phyloP scores from a whole-genome alignment of 2,797 vertebrate species.

The Margarornis squamiger region DNA sequence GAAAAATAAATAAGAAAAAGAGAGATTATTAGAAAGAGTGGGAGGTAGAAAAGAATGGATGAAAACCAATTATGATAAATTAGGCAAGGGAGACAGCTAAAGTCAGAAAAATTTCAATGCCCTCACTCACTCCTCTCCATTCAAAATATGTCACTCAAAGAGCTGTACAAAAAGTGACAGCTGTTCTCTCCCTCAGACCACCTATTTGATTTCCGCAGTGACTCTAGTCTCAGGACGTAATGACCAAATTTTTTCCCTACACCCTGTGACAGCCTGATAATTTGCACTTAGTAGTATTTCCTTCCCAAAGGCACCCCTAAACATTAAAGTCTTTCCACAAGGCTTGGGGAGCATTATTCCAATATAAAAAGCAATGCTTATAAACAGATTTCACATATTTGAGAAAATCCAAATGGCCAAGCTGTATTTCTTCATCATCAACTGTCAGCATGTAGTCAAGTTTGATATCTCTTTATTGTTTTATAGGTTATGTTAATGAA shows the following conservation, averaged over 20 bases:
- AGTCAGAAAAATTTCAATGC: slow-evolving; percentile 34
- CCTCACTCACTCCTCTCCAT: neutral
- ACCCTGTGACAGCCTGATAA: neutral
- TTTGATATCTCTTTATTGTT: neutral
- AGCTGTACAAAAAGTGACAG: neutral
- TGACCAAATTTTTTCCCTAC: neutral
- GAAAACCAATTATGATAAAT: neutral
- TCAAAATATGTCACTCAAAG: slow-evolving; percentile 43
- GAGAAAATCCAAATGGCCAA: neutral
- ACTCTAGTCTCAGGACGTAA: neutral
- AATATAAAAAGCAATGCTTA: neutral
- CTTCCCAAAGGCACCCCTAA: neutral
- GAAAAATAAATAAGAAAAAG: neutral
- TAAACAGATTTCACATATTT: neutral
- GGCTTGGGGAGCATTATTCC: neutral
- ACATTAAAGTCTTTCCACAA: neutral
- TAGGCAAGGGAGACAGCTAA: neutral
- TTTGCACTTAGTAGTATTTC: neutral
- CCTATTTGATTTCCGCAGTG: neutral
- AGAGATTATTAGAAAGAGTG: neutral
- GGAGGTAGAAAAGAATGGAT: neutral
- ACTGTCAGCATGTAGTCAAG: neutral
- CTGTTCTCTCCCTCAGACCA: neutral
- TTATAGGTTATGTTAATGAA: neutral
- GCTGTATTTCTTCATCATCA: neutral